Evolutionary conservation across 2,888 invertebrate species (phyloP), one percentile per base, ranked within the genome.

Genomic region (Drosophila sordidula): DNA sequence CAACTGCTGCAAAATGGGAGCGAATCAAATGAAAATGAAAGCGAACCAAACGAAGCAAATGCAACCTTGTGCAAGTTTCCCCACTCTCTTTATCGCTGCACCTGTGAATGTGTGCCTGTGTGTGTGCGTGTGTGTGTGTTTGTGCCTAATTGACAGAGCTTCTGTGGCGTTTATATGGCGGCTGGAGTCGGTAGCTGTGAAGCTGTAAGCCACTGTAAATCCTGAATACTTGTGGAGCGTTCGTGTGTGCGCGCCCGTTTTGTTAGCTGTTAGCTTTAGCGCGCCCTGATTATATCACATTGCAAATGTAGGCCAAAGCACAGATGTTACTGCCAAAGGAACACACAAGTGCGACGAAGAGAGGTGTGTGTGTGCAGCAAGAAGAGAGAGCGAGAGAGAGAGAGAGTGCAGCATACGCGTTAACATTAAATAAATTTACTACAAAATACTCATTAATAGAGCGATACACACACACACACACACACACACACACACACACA

Each of bases 301-400:
- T 74, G 64, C 55, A 77, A 89, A 89, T 89, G 87, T 86, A 86
- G 86, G 86, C 87, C 86, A 86, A 86, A 86, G 89, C 89, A 85
- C 79, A 75, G 66, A 64, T 85, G 73, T 81, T 81, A 79, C 65
- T 69, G 69, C 46, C 57, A 44, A 52, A 67, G 41, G 26, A 11
- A 34, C 11, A 34, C 36, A 57, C 12, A 26, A 26, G 11, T 38
- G 39, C 16, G 32, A 46, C n/a, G 14, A n/a, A 44, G 14, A 36
- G 42, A 29, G 29, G 34, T 1, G 38, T 25, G 29, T 25, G 29
- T 34, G 29, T 44, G 57, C 6, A 36, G 29, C 26, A 1, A 41
- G 18, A 29, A 8, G 18, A 18, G 18, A 18, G 18, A n/a, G n/a
- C 41, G 25, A 8, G 14, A 29, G 14, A 46, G 6, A 42, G 16